These are phyloP conservation scores for Tichodroma muraria DNA, from an alignment of 2,113 vertebrate species.

Conservation along the genomic window DNA sequence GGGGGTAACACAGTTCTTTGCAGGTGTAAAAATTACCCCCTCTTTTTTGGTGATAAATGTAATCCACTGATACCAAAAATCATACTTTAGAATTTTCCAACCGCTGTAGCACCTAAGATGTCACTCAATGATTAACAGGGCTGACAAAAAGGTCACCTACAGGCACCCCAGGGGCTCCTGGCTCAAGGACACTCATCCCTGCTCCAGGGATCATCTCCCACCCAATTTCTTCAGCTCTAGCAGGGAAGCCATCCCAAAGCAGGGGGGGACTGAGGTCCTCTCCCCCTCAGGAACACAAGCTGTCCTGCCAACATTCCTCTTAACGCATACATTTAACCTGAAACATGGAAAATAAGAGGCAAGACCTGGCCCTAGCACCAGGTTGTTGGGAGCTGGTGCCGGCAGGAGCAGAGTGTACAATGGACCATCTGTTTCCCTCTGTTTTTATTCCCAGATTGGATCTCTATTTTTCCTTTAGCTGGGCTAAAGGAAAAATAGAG, in stretches of 20 bases:
- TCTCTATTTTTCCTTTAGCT: too few species aligned
- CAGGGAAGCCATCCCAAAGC: neutral
- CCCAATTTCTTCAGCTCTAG: neutral
- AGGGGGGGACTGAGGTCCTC: neutral
- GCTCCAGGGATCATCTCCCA: neutral
- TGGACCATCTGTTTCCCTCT: conserved; percentile 58
- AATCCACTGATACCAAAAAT: neutral
- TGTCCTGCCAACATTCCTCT: neutral
- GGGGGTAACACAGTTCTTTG: neutral
- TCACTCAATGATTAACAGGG: neutral
- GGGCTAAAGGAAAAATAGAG: neutral
- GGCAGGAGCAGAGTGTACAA: neutral
- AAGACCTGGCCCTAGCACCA: neutral
- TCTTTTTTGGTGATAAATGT: neutral
- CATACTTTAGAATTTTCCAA: neutral
- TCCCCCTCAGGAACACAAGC: neutral
- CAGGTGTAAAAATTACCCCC: neutral
- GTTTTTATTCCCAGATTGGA: conserved; percentile 55
- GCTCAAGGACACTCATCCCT: neutral
- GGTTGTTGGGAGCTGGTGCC: neutral
- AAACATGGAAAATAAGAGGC: conserved; percentile 23
- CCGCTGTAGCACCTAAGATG: neutral
- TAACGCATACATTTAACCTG: neutral
- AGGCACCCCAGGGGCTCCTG: neutral
- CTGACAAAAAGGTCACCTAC: neutral